Evolutionary conservation across 2,797 vertebrate species (phyloP).

Genomic region (Gymnothorax javanicus): DNA sequence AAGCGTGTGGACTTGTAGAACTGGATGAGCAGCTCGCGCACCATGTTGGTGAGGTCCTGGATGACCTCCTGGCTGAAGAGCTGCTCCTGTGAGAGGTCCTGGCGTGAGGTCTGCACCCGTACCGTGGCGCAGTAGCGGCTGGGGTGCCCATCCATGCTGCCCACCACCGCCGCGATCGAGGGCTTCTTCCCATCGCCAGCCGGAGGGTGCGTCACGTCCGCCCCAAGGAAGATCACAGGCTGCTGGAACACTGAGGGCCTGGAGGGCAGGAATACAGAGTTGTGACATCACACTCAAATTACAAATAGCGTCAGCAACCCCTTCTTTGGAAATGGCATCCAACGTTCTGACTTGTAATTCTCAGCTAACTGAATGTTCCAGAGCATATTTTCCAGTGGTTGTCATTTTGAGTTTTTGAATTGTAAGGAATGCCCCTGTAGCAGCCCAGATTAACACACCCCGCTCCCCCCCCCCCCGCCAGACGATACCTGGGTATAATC

Average conservation of each 20-base stretch:
- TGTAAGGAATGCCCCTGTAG: no score
- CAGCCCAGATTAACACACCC: no score
- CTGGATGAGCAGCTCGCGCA: constrained; percentile 94
- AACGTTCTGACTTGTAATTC: no score
- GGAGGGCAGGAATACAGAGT: constrained; percentile 17
- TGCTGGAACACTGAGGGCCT: constrained; percentile 98
- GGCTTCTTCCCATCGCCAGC: constrained; percentile 96
- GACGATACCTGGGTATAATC: no score
- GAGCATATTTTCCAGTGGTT: no score
- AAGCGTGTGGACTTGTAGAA: constrained; percentile 99
- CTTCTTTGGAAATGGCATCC: no score
- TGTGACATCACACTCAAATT: not conserved
- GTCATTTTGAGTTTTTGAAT: no score
- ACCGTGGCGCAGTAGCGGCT: constrained; percentile 98
- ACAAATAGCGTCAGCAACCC: no score
- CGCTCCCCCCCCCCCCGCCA: no score
- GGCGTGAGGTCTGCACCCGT: constrained; percentile 93
- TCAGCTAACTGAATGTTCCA: no score
- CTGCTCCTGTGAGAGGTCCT: constrained; percentile 95
- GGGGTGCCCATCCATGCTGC: constrained; percentile 98
- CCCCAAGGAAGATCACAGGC: constrained; percentile 94
- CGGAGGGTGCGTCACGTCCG: constrained; percentile 93
- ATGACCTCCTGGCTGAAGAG: constrained; percentile 98
- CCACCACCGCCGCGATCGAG: constrained; percentile 94
- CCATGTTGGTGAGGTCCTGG: constrained; percentile 97